Evolutionary conservation across 1,140 invertebrate genomes (phyloP), one percentile per base, ranked within the genome.

Genomic region (Neodiprion lecontei): DNA sequence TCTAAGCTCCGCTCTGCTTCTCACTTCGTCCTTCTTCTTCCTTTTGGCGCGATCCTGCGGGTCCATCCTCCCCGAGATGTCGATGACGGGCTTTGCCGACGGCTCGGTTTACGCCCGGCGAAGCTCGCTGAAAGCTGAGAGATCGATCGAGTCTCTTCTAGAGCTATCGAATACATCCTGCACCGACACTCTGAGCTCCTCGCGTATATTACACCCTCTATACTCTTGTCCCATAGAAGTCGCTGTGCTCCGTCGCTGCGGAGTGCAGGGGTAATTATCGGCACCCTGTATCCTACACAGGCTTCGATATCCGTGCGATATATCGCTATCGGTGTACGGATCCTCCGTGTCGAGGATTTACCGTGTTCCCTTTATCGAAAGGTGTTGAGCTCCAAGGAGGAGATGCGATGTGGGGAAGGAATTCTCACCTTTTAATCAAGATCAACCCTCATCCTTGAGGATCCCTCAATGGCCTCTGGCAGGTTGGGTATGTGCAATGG

Each of bases 151-250:
- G 47, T 47, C 68, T 21, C 49, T 71, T 71, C 7, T 48, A 1
- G 70, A 71, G 49, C 70, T 28, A 71, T 71, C 70, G 47, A 71
- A 40, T 71, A 48, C 70, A 71, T 71, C 70, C 49, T 12, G 49
- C 47, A 14, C 7, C 14, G 21, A 40, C 68, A 14, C 17, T 65
- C 61, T 65, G 61, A 5, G 12, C 61, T 61, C 7, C 11, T n/a
- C 53, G 53, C n/a, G n/a, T 61, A 61, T 11, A 40, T 40, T 40
- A 40, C 28, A 40, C 2, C 1, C 28, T 40, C 28, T 40, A 40
- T 40, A 40, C 28, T 40, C 28, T 40, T 4, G 28, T 40, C 28
- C 28, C 28, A 40, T 40, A 40, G 28, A 40, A 40, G 28, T 40
- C 28, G 1, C 28, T 5, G 4, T 40, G 28, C 28, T 40, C 28